Evolutionary conservation across 2,797 vertebrate genomes (phyloP), one percentile per base, ranked within the genome.

Genomic region (Hippopotamyrus pictus): DNA sequence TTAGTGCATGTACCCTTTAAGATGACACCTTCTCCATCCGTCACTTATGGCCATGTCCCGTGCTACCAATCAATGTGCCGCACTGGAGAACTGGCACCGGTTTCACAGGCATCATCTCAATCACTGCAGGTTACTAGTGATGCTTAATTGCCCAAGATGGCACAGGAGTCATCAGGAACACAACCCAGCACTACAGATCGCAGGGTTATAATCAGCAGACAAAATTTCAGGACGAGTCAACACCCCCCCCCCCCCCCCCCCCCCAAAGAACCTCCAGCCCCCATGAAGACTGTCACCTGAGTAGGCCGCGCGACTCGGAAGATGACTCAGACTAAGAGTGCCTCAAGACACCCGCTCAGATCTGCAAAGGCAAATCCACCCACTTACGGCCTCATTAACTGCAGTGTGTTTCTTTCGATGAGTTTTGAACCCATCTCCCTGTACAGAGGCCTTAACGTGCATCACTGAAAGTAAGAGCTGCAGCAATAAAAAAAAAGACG

Each of bases 251-350:
- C 25, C 22, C 59, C 57, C 59, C 8, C 14, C 14, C 73, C 17
- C 73, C 14, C 73, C 41, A 37, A 44, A 19, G 19, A 7, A 14
- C 41, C 76, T 46, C 41, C 76, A 82, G 37, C 6, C 46, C 44
- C 65, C 33, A 73, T 73, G 29, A 73, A 73, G 33, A 33, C 48
- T 8, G 44, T 83, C 46, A 83, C 44, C 37, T 2, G 17, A 48
- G 37, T n/a, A 83, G 79, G 37, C 69, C 33, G 69, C 14, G 12
- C 29, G 12, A 17, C 69, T 73, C 29, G 29, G 29, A 73, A 73
- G 29, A 50, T 89, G 59, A 51, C 65, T 89, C 69, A 73, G 85
- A 73, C 86, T 79, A 89, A 73, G 33, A 19, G 62, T 19, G n/a
- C 33, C 19, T 5, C 48, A n/a, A 22, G 84, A 22, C 37, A 57